Evolutionary conservation across 2,888 invertebrate species (phyloP), one percentile per base, ranked within the genome.

Genomic region (Isoperla grammatica): DNA sequence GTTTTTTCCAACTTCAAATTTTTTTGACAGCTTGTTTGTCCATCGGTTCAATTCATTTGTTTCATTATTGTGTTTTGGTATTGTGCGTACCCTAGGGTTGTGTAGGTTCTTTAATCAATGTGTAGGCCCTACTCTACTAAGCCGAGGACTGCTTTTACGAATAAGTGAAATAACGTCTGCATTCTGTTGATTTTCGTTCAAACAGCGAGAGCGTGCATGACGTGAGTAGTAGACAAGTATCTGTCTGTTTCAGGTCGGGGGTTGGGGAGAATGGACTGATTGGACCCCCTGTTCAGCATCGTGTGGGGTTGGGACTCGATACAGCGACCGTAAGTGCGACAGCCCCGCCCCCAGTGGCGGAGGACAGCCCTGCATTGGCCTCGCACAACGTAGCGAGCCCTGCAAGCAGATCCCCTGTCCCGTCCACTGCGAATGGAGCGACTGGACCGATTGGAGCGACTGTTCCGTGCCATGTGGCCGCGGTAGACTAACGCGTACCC

Each of bases 201-300:
- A n/a, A n/a, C n/a, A n/a, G n/a, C n/a, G n/a, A n/a, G n/a, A n/a
- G n/a, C n/a, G n/a, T n/a, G n/a, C n/a, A n/a, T n/a, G n/a, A n/a
- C n/a, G n/a, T n/a, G n/a, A n/a, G n/a, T n/a, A n/a, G n/a, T n/a
- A n/a, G n/a, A n/a, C n/a, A n/a, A n/a, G n/a, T n/a, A n/a, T n/a
- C n/a, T n/a, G n/a, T 29, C 5, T 29, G 29, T 29, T 29, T 29
- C 12, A 42, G 42, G 42, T 42, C 4, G 13, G 17, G 4, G 19
- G 12, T n/a, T 46, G 46, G 46, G 12, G 12, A 4, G 55, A 68
- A 1, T 84, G 84, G 84, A 75, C 78, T 1, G 65, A 67, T 0
- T 84, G 83, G 83, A 75, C 77, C 2, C 61, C 71, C 8, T 84
- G 84, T 65, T 79, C 80, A 40, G 70, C 72, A 2, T 68, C 76